phyloP scores from a whole-genome alignment of 1,140 invertebrate species.

The Leguminivora glycinivorella region DNA sequence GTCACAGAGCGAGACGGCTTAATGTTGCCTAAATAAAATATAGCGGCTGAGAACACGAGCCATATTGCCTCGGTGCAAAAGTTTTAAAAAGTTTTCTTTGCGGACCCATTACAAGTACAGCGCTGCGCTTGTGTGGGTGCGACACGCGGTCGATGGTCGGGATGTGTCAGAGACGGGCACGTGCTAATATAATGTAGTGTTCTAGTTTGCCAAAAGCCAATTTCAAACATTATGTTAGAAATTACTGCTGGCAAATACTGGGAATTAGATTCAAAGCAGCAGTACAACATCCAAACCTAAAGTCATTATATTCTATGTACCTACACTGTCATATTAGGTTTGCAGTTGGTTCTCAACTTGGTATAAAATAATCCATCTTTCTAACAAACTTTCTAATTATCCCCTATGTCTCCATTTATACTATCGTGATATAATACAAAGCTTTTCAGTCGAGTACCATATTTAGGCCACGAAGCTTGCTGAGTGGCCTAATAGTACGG shows the following conservation, averaged over 20 bases:
- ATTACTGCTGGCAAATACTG: neutral
- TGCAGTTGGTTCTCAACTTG: neutral
- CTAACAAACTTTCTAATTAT: neutral
- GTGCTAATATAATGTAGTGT: slow-evolving; percentile 19
- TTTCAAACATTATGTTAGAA: slow-evolving; percentile 9
- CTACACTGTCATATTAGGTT: neutral
- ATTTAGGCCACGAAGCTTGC: too few relatives aligned
- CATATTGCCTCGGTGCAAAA: slow-evolving; percentile 80
- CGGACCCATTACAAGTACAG: slow-evolving; percentile 78
- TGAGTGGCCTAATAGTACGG: too few relatives aligned
- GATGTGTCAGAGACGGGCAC: slow-evolving; percentile 37
- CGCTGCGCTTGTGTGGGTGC: slow-evolving; percentile 62
- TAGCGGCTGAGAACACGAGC: slow-evolving; percentile 77
- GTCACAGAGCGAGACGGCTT: slow-evolving; percentile 57
- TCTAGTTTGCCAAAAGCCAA: slow-evolving; percentile 14
- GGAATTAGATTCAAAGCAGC: neutral
- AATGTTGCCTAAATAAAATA: slow-evolving; percentile 78
- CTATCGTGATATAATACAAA: too few relatives aligned
- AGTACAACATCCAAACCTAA: neutral
- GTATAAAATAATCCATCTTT: neutral
- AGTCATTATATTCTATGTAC: neutral
- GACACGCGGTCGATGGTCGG: slow-evolving; percentile 68
- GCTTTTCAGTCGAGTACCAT: too few relatives aligned
- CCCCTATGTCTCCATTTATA: neutral
- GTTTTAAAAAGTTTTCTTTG: slow-evolving; percentile 81